Evolutionary conservation across 2,888 invertebrate genomes (phyloP).

Genomic region (Prosopocoilus inquinatus): DNA sequence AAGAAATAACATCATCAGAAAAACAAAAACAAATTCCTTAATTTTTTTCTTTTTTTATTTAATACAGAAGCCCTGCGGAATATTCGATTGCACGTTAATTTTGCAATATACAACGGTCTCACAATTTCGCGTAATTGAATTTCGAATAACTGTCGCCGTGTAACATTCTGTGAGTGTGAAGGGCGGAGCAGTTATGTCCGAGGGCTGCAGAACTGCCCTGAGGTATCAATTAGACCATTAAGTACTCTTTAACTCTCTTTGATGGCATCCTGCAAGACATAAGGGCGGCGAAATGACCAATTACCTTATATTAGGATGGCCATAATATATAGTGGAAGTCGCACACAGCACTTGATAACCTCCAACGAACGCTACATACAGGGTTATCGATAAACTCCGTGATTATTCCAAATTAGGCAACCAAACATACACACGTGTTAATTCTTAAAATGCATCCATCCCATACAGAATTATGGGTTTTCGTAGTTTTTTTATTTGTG

Average conservation of each 20-base stretch:
- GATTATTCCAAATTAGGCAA: no score
- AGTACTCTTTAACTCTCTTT: conserved; percentile 32
- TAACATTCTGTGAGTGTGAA: background rate
- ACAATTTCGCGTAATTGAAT: background rate
- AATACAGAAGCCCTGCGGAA: no score
- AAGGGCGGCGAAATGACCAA: conserved; percentile 25
- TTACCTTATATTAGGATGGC: conserved; percentile 21
- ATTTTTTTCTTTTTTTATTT: no score
- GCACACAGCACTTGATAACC: conserved; percentile 19
- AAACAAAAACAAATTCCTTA: no score
- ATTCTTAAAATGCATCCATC: no score
- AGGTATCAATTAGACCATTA: conserved; percentile 34
- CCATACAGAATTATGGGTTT: no score
- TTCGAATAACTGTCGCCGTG: background rate
- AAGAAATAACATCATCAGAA: no score
- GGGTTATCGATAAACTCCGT: no score
- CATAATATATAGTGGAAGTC: conserved; percentile 18
- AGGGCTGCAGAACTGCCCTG: conserved; percentile 29
- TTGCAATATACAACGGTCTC: background rate
- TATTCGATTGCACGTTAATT: no score
- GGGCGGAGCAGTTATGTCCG: conserved; percentile 12
- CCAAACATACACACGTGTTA: no score
- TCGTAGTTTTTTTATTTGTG: no score
- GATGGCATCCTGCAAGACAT: conserved; percentile 25
- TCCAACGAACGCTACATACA: no score